A percentile compares a stretch with the other conserved stretches of the same genome.
Conservation (phyloP, 2,797 vertebrate species). For the Lepus townsendii region DNA sequence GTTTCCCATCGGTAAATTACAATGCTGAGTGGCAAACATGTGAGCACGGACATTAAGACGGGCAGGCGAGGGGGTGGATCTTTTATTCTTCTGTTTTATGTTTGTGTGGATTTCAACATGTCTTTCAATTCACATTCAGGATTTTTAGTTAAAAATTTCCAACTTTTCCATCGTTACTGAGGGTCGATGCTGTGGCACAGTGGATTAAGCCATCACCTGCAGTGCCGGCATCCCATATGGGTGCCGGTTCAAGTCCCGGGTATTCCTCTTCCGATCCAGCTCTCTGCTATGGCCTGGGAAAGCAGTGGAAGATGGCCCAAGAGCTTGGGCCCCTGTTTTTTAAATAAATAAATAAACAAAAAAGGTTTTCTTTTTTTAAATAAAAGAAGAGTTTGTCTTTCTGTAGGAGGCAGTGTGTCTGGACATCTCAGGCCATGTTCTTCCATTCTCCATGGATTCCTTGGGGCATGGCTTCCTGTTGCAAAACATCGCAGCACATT, state of each 20-base stretch:
- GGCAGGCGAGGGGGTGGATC: neutral
- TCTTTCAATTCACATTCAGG: neutral
- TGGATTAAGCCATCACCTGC: no score
- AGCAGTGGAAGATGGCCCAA: no score
- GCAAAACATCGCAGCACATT: neutral
- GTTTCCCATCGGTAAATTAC: neutral
- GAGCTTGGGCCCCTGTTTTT: no score
- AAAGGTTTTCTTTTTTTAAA: no score
- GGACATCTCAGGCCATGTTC: neutral
- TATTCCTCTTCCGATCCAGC: no score
- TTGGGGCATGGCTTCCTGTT: fast-evolving
- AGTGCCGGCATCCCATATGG: no score
- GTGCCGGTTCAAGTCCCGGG: no score
- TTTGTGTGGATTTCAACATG: neutral
- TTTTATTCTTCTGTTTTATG: conserved; percentile 7
- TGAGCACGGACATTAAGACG: neutral
- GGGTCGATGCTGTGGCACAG: no score
- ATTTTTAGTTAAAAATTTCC: conserved; percentile 17
- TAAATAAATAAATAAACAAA: no score
- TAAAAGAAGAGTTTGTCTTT: neutral
- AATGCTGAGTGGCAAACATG: neutral
- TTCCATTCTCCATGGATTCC: neutral
- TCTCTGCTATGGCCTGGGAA: no score
- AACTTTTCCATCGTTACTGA: neutral
- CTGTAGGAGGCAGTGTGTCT: neutral